Evolutionary conservation across 1,140 invertebrate species (phyloP).

Genomic region (Lethrus apterus): DNA sequence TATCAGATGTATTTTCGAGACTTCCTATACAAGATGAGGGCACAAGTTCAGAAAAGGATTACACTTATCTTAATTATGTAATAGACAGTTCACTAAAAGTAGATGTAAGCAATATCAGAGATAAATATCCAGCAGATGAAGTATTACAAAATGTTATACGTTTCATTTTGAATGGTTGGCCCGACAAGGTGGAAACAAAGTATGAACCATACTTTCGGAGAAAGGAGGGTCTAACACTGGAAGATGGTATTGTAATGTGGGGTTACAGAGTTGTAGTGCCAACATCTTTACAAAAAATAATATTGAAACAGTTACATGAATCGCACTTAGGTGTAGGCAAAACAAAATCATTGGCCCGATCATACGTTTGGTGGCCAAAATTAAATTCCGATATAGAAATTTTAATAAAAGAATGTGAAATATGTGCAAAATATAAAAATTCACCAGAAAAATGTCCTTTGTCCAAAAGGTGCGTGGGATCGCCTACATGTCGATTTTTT

Average conservation of each 20-base stretch:
- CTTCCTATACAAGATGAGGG: too few relatives aligned
- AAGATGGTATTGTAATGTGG: constrained; percentile 30
- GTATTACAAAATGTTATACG: too few relatives aligned
- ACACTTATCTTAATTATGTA: too few relatives aligned
- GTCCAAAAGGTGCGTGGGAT: constrained; percentile 28
- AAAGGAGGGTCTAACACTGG: constrained; percentile 22
- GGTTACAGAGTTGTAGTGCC: constrained; percentile 35
- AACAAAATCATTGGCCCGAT: constrained; percentile 38
- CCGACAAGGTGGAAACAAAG: constrained; percentile 5
- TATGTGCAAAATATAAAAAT: constrained; percentile 25
- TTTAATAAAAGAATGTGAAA: constrained; percentile 22
- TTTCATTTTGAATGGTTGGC: too few relatives aligned
- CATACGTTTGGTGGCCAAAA: constrained; percentile 39
- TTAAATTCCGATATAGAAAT: constrained; percentile 37
- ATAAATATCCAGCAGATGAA: too few relatives aligned
- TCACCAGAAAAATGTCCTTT: constrained; percentile 24
- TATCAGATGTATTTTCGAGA: too few relatives aligned
- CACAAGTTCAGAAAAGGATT: too few relatives aligned
- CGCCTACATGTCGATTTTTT: constrained; percentile 46
- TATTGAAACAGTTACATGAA: constrained; percentile 35
- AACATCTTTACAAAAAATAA: constrained; percentile 18
- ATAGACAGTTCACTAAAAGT: too few relatives aligned
- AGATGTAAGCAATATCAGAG: too few relatives aligned
- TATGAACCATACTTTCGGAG: constrained; percentile 16
- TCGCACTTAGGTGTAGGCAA: constrained; percentile 35